A percentile compares a stretch with the other conserved stretches of the same genome.
phyloP scores from a whole-genome alignment of 2,888 invertebrate species.

The Papilio elwesi region DNA sequence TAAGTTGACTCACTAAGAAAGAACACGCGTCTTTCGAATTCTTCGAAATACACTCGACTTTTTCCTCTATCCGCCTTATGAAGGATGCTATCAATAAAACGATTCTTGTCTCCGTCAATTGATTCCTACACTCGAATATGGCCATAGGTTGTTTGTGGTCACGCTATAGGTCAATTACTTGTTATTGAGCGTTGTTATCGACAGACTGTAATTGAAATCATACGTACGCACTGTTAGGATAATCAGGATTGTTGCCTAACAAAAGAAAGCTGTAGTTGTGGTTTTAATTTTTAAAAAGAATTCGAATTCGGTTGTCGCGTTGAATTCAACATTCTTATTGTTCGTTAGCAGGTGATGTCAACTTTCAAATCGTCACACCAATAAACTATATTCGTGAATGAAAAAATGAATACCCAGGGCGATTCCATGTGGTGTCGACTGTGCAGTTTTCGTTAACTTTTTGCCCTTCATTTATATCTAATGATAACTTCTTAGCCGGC shows the following conservation, averaged over 20 bases:
- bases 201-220: neutral
- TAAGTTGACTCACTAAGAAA: conserved; percentile 28
- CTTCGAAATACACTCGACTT: conserved; percentile 16
- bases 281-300: neutral
- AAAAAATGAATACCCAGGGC: conserved; percentile 60
- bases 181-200: conserved; percentile 11
- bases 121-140: conserved; percentile 3
- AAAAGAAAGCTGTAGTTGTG: neutral
- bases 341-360: neutral
- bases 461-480: conserved; percentile 67
- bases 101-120: conserved; percentile 13
- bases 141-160: neutral
- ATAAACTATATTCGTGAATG: too few species aligned
- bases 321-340: neutral
- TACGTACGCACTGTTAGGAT: neutral
- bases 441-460: conserved; percentile 63
- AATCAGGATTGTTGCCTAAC: too few species aligned
- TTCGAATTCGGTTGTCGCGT: neutral
- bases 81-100: conserved; percentile 1
- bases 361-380: neutral
- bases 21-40: conserved; percentile 19
- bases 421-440: conserved; percentile 56
- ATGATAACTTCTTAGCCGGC: conserved; percentile 69
- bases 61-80: conserved; percentile 16
- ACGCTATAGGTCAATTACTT: neutral